Evolutionary conservation across 2,888 invertebrate species (phyloP), one percentile per base, ranked within the genome.

Genomic region (Monochamus alternatus): DNA sequence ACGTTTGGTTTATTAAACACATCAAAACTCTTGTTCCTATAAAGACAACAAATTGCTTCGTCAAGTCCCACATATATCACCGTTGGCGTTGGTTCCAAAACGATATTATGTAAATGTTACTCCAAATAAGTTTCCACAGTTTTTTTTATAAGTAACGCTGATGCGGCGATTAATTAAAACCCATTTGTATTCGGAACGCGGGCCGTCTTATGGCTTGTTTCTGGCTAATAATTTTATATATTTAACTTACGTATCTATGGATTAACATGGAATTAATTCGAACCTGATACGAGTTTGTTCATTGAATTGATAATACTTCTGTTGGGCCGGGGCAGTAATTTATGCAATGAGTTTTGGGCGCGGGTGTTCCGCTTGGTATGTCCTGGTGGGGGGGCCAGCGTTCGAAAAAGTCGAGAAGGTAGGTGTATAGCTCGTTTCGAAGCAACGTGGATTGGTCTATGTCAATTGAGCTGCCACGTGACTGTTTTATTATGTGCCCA

Each of bases 111-210:
- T 71, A 62, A 71, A 63, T 63, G 43, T 71, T 62, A 71, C 71
- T 71, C 63, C 52, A 63, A 71, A 63, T 63, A 71, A 43, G 51
- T 63, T 38, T 38, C 32, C 51, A 9, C 32, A 10, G n/a, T 52
- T 62, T 70, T 52, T 62, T 70, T 71, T 71, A 63, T 71, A 71
- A 62, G 51, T 71, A 71, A 51, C 62, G 38, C 38, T 63, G 71
- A 63, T 71, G 51, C 55, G 14, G 71, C n/a, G 51, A 71, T 69
- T 69, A 59, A 69, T 71, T 71, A 71, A 51, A 22, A 9, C 63
- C 71, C 32, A 71, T 71, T 71, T 63, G 63, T 71, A 71, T 71
- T 71, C 71, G 38, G 62, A 70, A 70, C 71, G 62, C 71, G 31
- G 38, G 38, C 30, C 51, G 52, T 63, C 63, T 69, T 71, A 63